These are phyloP conservation scores for Leptocoma aspasia DNA, from an alignment of 2,113 vertebrate genomes.

Conservation along the genomic window DNA sequence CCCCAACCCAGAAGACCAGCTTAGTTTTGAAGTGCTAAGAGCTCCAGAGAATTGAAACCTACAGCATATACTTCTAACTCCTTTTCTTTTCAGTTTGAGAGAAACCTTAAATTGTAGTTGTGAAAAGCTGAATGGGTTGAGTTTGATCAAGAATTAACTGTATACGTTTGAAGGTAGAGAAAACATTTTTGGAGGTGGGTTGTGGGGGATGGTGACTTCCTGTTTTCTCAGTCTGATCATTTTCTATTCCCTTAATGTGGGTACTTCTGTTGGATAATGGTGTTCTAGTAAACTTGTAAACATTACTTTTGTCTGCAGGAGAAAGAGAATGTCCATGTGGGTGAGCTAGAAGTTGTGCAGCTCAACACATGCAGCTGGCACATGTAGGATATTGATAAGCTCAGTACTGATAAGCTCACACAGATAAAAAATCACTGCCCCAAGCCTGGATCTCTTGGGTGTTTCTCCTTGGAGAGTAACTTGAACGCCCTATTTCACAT, in stretches of 20 bases:
- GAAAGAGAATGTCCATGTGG: not conserved
- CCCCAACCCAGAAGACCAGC: not conserved
- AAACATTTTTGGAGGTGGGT: not conserved
- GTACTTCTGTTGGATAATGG: fast-evolving
- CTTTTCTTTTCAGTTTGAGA: not conserved
- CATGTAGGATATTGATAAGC: not conserved
- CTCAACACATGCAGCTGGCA: not conserved
- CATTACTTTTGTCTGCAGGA: not conserved
- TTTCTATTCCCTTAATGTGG: not conserved
- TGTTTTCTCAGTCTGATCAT: not conserved
- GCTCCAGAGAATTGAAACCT: not conserved
- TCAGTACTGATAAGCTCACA: not conserved
- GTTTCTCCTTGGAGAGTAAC: not conserved
- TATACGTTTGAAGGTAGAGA: not conserved
- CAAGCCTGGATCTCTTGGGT: not conserved
- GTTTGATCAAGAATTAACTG: not conserved
- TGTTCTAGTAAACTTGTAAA: not conserved
- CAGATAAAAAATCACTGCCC: not conserved
- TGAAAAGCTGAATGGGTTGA: not conserved
- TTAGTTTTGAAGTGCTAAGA: not conserved
- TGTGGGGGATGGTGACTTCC: not conserved
- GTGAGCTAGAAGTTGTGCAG: fast-evolving
- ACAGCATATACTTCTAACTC: not conserved
- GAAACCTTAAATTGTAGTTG: not conserved
- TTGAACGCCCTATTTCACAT: not conserved